Evolutionary conservation across 2,113 vertebrate species (phyloP), one percentile per base, ranked within the genome.

Genomic region (Gallinago paraguaiae): DNA sequence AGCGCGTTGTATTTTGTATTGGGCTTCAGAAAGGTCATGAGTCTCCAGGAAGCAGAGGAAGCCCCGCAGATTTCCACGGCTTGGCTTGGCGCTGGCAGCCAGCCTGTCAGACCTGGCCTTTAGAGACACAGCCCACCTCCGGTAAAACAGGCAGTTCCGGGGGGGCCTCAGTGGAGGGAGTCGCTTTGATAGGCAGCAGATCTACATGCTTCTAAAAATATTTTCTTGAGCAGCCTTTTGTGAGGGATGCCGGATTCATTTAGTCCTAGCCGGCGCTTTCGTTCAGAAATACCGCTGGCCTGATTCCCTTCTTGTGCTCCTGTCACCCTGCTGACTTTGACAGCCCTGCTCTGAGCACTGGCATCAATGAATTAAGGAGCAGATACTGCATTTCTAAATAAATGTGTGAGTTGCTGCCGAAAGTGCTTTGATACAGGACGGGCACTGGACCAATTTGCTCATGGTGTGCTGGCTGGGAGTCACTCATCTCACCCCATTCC

Each of bases 11-110:
- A 25, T 69, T 57, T 92, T 46, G 6, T 93, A 74, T 82, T 86
- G 95, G 45, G n/a, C 91, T 96, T 95, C 82, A 82, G 74, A 98
- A 98, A 98, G 97, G 96, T 97, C 97, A 97, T 91, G 83, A 78
- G 94, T 82, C 63, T 92, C 77, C 24, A 72, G 81, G 85, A 94
- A 67, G 24, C 3, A 70, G 60, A 93, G 94, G 80, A 93, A 90
- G 48, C 53, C 61, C 45, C 4, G 7, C 35, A 35, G 45, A 88
- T 88, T 96, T 97, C 84, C 88, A 86, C 86, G 82, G 86, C 82
- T 85, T 92, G 86, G 51, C 59, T 94, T 94, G 92, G 70, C 82
- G 68, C 86, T 89, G 94, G 59, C 68, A 94, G 75, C 68, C 72
- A 23, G 54, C 39, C 84, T 96, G 97, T 97, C 96, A 97, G 76